These are phyloP conservation scores for Lasioglossum marginatum DNA, from an alignment of 2,888 invertebrate genomes.

Conservation along the genomic window DNA sequence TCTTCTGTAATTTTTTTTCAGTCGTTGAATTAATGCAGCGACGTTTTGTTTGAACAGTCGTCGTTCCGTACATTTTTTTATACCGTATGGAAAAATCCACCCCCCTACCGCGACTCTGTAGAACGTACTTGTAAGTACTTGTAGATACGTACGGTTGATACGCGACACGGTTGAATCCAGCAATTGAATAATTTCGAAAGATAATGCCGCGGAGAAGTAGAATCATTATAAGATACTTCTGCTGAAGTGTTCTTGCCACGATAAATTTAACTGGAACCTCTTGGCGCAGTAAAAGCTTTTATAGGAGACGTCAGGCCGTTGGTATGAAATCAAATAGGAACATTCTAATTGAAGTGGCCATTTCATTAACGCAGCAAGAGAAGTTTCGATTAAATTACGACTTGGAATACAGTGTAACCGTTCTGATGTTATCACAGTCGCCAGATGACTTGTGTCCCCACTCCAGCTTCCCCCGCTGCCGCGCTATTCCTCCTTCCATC, in stretches of 20 bases:
- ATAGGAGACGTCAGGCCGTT: background rate
- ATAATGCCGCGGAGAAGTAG: background rate
- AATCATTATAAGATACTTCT: conserved; percentile 29
- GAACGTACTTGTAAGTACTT: too few relatives aligned
- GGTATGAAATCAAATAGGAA: conserved; percentile 25
- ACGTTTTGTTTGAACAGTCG: background rate
- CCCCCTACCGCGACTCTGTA: too few relatives aligned
- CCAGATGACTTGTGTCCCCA: too few relatives aligned
- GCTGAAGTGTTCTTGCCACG: conserved; percentile 12
- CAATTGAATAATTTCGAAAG: background rate
- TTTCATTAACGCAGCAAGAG: conserved; percentile 17
- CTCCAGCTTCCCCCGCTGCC: too few relatives aligned
- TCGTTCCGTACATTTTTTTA: background rate
- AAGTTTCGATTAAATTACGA: conserved; percentile 15
- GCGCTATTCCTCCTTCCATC: too few relatives aligned
- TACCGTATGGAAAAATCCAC: background rate
- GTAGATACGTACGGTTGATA: too few relatives aligned
- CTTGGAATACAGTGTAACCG: background rate
- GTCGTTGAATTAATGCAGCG: background rate
- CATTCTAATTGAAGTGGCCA: conserved; percentile 21
- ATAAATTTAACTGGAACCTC: conserved; percentile 21
- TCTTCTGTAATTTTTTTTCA: too few relatives aligned
- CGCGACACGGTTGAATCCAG: background rate
- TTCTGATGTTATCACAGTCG: background rate
- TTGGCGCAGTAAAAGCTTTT: conserved; percentile 9